Evolutionary conservation across 2,888 invertebrate genomes (phyloP), one percentile per base, ranked within the genome.

Genomic region (Drosophila crucigera): DNA sequence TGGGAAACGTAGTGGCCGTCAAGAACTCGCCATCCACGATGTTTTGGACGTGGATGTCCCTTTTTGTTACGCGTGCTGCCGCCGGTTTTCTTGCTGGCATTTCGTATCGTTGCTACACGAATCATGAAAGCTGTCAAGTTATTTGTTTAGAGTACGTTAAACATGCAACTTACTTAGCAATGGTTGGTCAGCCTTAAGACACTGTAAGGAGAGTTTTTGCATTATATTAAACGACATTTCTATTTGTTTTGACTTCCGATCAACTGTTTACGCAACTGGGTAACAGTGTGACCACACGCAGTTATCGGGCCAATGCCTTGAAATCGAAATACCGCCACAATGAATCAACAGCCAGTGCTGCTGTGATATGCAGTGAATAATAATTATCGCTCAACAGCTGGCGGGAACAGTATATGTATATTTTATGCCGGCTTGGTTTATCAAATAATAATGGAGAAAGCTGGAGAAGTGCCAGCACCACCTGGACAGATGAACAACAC

Each of bases 1-100:
- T 94, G 92, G 56, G 95, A 93, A 5, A 97, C 97, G 70, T 82
- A 89, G 81, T 94, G 93, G 0, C 97, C 96, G 88, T 97, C 96
- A 83, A 96, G 96, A n/a, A 95, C 95, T 84, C 95, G 96, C 95
- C 96, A 96, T 0, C 97, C 97, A 91, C 97, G 95, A 84, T 96
- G 97, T 91, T 97, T 97, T 0, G 97, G 96, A 43, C 94, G 95
- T 0, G 95, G 94, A 90, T 96, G 95, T 22, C 95, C 95, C 83
- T 94, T 95, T 0, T 94, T 95, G 90, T 97, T 97, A 78, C 95
- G 94, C 14, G 96, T 96, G 93, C 96, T 96, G 2, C 95, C 95
- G 59, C 96, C 95, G 19, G 96, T 94, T 91, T 97, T 97, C 91
- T 97, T 97, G 88, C 96, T 96, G 0, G 96, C 96, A 91, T 95